Percentiles rank a stretch among this genome's conserved stretches.
phyloP scores from a whole-genome alignment of 1,140 invertebrate species.

The Lepidurus packardi region DNA sequence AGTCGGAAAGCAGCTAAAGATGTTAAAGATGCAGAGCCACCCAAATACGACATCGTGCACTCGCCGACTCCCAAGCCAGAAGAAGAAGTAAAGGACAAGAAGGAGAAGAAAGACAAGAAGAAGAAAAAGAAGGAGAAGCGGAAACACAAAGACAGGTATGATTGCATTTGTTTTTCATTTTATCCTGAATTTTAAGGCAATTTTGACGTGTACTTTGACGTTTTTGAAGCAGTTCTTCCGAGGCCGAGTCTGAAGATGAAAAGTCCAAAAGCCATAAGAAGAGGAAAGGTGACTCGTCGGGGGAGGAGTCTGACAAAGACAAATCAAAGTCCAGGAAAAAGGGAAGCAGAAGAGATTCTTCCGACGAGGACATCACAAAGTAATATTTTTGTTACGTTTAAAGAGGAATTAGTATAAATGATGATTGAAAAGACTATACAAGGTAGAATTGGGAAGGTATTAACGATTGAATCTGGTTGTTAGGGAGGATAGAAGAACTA shows the following conservation, averaged over 20 bases:
- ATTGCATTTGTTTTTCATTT: background rate
- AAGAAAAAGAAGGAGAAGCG: constrained; percentile 31
- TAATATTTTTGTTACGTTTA: background rate
- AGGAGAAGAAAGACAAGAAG: constrained; percentile 28
- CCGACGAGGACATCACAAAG: background rate
- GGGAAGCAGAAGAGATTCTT: background rate
- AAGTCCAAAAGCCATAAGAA: constrained; percentile 42
- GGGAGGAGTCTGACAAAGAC: background rate
- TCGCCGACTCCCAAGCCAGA: constrained; percentile 29
- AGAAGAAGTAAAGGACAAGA: constrained; percentile 34
- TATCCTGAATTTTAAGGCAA: background rate
- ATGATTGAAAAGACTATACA: no score
- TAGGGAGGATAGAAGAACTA: constrained; percentile 4
- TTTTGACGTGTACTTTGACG: constrained; percentile 34
- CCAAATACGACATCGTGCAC: constrained; percentile 24
- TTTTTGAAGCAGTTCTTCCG: constrained; percentile 27
- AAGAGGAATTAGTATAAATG: no score
- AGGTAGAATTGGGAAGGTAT: no score
- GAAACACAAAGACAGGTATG: constrained; percentile 25
- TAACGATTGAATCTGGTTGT: background rate
- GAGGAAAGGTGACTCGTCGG: constrained; percentile 38
- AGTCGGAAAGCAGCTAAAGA: constrained; percentile 56
- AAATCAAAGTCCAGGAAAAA: background rate
- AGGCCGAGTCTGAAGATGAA: constrained; percentile 37
- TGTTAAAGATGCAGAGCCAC: constrained; percentile 28